A percentile compares a stretch with the other conserved stretches of the same genome.
Evolutionary conservation across 2,888 invertebrate genomes (phyloP).

Genomic region (Dynastes grantii): DNA sequence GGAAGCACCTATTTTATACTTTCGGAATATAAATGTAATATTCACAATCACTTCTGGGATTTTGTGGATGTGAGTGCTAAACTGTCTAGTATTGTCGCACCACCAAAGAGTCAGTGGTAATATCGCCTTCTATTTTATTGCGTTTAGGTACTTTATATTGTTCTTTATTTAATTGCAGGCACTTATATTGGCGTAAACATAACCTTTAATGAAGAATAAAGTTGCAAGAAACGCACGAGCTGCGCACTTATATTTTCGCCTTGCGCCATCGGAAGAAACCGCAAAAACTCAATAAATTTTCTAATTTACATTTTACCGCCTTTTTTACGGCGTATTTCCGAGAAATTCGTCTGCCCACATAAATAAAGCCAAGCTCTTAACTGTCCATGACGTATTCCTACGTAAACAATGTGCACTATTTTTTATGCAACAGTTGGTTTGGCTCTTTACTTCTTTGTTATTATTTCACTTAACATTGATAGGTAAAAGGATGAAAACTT

Average conservation of each 20-base stretch:
- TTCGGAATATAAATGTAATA: too few relatives aligned
- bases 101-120: neutral
- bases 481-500: neutral
- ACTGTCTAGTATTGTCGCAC: too few relatives aligned
- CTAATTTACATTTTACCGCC: constrained; percentile 46
- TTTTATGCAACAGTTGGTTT: constrained; percentile 33
- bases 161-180: constrained; percentile 30
- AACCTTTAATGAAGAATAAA: constrained; percentile 41
- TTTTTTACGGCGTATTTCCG: constrained; percentile 48
- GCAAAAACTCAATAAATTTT: constrained; percentile 46
- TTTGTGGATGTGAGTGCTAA: too few relatives aligned
- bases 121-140: neutral
- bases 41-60: too few relatives aligned
- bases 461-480: neutral
- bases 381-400: constrained; percentile 34
- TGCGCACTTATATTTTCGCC: constrained; percentile 26
- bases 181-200: constrained; percentile 29
- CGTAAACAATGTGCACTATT: constrained; percentile 32
- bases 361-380: constrained; percentile 40
- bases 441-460: constrained; percentile 12
- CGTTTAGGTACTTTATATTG: constrained; percentile 28
- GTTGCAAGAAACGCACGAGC: constrained; percentile 21
- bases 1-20: too few relatives aligned
- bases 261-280: constrained; percentile 41
- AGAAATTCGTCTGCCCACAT: constrained; percentile 49